Evolutionary conservation across 2,888 invertebrate species (phyloP).

Genomic region (Julus scandinavius): DNA sequence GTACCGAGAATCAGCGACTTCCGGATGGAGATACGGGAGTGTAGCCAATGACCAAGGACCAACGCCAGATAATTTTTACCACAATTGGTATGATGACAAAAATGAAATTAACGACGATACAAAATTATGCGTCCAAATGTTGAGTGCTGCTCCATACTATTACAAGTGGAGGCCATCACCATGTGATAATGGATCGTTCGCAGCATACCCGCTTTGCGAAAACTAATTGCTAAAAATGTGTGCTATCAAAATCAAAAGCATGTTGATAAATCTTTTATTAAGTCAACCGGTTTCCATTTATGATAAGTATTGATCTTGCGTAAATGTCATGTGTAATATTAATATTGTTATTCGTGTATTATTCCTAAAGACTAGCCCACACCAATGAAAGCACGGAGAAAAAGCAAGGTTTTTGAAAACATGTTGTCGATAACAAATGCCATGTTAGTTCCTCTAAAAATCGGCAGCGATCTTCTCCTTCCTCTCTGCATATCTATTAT

Average conservation of each 20-base stretch:
- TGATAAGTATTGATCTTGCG: not conserved
- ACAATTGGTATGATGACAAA: not conserved
- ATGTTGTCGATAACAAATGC: too few relatives aligned
- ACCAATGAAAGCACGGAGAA: too few relatives aligned
- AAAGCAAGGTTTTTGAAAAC: too few relatives aligned
- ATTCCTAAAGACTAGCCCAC: too few relatives aligned
- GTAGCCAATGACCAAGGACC: not conserved
- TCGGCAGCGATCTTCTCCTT: too few relatives aligned
- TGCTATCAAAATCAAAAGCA: not conserved
- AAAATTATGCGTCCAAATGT: constrained; percentile 33
- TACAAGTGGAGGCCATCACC: constrained; percentile 6
- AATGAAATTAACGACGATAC: not conserved
- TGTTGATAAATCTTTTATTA: not conserved
- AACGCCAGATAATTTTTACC: not conserved
- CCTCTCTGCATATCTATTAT: too few relatives aligned
- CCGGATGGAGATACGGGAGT: not conserved
- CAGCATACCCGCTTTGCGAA: not conserved
- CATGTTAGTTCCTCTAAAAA: too few relatives aligned
- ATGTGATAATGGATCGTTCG: not conserved
- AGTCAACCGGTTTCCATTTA: not conserved
- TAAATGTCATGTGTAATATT: not conserved
- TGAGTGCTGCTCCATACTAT: constrained; percentile 7
- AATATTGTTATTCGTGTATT: too few relatives aligned
- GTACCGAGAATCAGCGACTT: not conserved
- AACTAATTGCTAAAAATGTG: not conserved